These are phyloP conservation scores for Petroica traversi DNA, from an alignment of 2,113 vertebrate species.

Conservation along the genomic window DNA sequence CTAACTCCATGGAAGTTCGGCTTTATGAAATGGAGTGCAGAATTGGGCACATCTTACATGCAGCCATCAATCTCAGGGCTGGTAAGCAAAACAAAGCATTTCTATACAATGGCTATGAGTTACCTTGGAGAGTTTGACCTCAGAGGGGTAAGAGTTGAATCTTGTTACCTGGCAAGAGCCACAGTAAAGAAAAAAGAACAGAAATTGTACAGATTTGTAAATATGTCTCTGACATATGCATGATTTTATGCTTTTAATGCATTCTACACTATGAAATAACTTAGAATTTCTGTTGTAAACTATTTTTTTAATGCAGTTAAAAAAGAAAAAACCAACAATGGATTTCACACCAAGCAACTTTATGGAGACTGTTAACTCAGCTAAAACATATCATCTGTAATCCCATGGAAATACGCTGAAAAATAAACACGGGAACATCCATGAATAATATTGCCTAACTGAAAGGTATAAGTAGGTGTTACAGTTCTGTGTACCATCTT, in stretches of 20 bases:
- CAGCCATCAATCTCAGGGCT: neutral
- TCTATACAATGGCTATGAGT: neutral
- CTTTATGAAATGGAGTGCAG: neutral
- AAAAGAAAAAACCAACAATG: neutral
- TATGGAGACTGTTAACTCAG: constrained; percentile 28
- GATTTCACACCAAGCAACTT: constrained; percentile 26
- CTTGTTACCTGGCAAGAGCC: neutral
- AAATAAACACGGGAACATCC: constrained; percentile 9
- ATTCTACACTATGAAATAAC: constrained; percentile 37
- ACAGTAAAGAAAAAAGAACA: constrained; percentile 7
- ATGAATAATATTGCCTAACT: neutral
- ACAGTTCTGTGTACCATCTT: neutral
- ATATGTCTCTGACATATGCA: constrained; percentile 51
- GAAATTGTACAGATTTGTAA: constrained; percentile 62
- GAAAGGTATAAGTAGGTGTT: neutral
- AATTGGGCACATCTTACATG: neutral
- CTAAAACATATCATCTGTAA: neutral
- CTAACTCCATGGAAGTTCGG: neutral
- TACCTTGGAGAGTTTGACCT: neutral
- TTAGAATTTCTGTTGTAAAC: constrained; percentile 24
- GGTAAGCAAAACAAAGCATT: neutral
- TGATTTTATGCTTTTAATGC: constrained; percentile 43
- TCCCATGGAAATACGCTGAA: neutral
- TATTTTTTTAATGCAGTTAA: neutral
- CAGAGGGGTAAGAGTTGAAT: neutral